These are phyloP conservation scores for Eilema griseolum DNA, from an alignment of 2,888 invertebrate species.

Conservation along the genomic window DNA sequence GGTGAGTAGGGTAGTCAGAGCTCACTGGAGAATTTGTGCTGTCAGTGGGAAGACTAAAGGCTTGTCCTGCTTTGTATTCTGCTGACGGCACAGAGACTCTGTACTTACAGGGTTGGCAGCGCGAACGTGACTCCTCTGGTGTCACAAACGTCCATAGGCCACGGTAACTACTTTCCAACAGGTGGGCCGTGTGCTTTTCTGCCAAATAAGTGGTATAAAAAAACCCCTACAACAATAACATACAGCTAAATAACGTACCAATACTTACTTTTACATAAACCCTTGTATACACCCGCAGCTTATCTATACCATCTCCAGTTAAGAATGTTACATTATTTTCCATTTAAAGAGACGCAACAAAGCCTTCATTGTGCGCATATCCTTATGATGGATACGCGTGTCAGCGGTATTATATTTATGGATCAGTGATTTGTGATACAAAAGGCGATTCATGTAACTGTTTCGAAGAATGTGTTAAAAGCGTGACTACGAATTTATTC, in stretches of 20 bases:
- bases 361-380: slow-evolving; percentile 21
- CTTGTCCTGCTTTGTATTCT: too few species aligned
- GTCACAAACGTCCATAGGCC: too few species aligned
- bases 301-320: background rate
- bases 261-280: background rate
- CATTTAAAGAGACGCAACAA: slow-evolving; percentile 23
- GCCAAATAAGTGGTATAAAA: too few species aligned
- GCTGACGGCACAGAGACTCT: too few species aligned
- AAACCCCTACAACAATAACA: background rate
- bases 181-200: too few species aligned
- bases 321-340: slow-evolving; percentile 10
- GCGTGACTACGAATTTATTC: slow-evolving; percentile 4
- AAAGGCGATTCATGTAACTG: slow-evolving; percentile 11
- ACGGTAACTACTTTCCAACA: too few species aligned
- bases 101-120: too few species aligned
- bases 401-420: slow-evolving; percentile 19
- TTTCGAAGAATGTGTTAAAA: slow-evolving; percentile 15
- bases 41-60: too few species aligned
- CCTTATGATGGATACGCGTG: slow-evolving; percentile 24
- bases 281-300: background rate
- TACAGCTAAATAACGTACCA: too few species aligned
- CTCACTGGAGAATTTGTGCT: too few species aligned
- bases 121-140: too few species aligned
- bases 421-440: slow-evolving; percentile 25
- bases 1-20: too few species aligned